Evolutionary conservation across 2,797 vertebrate species (phyloP).

Genomic region (Falco biarmicus): DNA sequence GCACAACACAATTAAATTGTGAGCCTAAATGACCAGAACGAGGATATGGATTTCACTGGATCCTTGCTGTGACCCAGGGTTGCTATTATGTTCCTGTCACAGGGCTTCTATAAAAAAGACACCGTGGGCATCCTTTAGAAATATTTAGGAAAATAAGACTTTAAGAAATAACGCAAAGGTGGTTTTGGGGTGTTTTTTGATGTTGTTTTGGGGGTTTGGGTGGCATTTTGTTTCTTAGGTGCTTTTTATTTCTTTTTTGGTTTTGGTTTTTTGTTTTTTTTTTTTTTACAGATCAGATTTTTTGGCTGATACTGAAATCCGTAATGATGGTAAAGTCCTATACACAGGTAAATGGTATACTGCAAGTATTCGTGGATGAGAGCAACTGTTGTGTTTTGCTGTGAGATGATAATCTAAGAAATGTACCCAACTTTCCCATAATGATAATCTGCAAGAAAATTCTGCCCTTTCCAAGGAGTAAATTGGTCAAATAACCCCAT

Average conservation of each 20-base stretch:
- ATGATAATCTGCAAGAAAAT: not conserved
- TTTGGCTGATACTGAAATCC: not conserved
- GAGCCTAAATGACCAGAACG: not conserved
- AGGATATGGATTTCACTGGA: not conserved
- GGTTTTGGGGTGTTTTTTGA: accelerated
- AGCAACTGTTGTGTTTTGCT: not conserved
- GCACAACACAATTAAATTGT: not conserved
- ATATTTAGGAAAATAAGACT: not conserved
- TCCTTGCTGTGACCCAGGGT: not conserved
- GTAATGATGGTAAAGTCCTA: not conserved
- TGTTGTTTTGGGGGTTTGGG: not conserved
- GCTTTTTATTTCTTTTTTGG: not conserved
- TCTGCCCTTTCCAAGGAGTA: not conserved
- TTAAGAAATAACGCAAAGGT: not conserved
- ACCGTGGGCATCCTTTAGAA: not conserved
- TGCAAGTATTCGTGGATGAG: not conserved
- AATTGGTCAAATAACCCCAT: not conserved
- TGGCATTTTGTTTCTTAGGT: not conserved
- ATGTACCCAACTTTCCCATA: not conserved
- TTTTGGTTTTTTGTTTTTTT: too few relatives aligned
- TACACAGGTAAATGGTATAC: not conserved
- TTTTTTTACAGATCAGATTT: not conserved
- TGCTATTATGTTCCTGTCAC: not conserved
- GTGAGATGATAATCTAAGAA: not conserved
- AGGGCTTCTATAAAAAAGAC: not conserved